Evolutionary conservation across 2,113 vertebrate species (phyloP).

Genomic region (Paraplagusia blochii): DNA sequence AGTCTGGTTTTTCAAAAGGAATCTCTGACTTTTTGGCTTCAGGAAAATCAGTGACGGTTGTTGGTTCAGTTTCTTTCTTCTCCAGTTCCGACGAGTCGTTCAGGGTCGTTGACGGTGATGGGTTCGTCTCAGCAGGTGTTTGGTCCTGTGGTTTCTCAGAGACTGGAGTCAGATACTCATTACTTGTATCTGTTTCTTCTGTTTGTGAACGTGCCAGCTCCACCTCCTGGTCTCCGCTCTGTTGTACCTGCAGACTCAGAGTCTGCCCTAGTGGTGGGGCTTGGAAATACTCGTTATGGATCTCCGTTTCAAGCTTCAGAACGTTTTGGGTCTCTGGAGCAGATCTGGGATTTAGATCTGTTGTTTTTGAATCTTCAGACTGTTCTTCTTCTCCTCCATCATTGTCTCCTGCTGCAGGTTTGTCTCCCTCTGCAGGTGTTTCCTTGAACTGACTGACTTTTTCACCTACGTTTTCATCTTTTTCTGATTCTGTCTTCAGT

Average conservation of each 20-base stretch:
- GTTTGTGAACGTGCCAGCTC: constrained; percentile 1
- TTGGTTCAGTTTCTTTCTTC: constrained; percentile 21
- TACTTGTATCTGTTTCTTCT: constrained; percentile 16
- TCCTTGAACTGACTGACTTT: constrained; percentile 20
- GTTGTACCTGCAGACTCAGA: constrained; percentile 44
- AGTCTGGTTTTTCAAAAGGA: constrained; percentile 52
- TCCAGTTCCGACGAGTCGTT: constrained; percentile 23
- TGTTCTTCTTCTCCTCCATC: constrained; percentile 4
- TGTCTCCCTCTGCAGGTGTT: constrained; percentile 14
- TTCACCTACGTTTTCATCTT: constrained; percentile 10
- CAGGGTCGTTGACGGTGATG: constrained; percentile 14
- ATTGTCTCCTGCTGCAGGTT: constrained; percentile 11
- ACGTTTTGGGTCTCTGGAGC: constrained; percentile 60
- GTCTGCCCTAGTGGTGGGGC: constrained; percentile 66
- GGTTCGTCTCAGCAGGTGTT: constrained; percentile 6
- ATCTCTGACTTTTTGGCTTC: constrained; percentile 54
- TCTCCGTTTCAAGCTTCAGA: constrained; percentile 65
- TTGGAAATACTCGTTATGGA: constrained; percentile 70
- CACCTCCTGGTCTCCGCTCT: constrained; percentile 28
- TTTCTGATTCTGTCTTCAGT: constrained; percentile 24
- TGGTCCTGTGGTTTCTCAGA: constrained; percentile 18
- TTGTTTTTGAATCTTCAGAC: constrained; percentile 18
- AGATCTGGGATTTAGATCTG: constrained; percentile 45
- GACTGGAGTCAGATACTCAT: constrained; percentile 9
- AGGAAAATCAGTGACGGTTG: constrained; percentile 21